phyloP scores from a whole-genome alignment of 2,797 vertebrate genomes.

The Tauraco hartlaubi region DNA sequence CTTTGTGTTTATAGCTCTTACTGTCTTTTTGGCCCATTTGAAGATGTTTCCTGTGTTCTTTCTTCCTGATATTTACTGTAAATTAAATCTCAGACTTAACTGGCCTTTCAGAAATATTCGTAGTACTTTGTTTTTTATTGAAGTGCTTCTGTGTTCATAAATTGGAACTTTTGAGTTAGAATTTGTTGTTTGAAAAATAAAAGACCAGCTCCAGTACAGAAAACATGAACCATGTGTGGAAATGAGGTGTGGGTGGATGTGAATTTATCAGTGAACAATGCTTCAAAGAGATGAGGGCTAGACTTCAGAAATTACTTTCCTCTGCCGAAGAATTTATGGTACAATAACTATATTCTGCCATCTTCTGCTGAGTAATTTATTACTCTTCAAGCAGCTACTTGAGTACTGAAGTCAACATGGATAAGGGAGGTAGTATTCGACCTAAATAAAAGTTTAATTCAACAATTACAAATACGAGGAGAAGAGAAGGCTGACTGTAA shows the following conservation, averaged over 20 bases:
- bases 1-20: not conserved
- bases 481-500: not conserved
- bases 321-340: not conserved
- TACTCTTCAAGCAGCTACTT: not conserved
- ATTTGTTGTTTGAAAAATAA: not conserved
- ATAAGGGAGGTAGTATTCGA: not conserved
- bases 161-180: not conserved
- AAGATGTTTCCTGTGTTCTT: not conserved
- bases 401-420: not conserved
- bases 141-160: not conserved
- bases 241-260: accelerated
- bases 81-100: not conserved
- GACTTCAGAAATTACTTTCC: not conserved
- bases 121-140: not conserved
- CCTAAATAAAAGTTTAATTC: not conserved
- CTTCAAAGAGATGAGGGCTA: not conserved
- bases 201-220: not conserved
- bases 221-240: not conserved
- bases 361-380: not conserved
- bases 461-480: not conserved
- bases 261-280: not conserved
- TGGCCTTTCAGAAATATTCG: not conserved
- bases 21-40: not conserved
- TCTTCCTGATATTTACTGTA: not conserved
- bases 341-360: not conserved